Evolutionary conservation across 2,888 invertebrate species (phyloP).

Genomic region (Elmis aenea): DNA sequence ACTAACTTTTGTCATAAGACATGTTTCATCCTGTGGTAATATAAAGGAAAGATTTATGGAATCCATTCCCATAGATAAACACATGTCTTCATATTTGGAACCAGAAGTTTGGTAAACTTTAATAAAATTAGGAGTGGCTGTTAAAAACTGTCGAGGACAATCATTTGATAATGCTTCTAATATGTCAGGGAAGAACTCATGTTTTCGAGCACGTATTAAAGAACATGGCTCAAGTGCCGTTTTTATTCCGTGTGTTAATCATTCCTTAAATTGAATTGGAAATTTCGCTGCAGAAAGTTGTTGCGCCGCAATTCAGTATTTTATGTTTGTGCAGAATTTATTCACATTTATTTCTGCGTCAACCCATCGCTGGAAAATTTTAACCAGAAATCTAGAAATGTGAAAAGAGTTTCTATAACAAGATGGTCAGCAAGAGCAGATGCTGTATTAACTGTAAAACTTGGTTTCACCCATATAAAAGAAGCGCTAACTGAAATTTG

Average conservation of each 20-base stretch:
- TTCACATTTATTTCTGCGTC: slow-evolving; percentile 2
- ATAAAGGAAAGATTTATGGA: too few species aligned
- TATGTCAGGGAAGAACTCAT: slow-evolving; percentile 1
- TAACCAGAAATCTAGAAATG: background rate
- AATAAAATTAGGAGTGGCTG: background rate
- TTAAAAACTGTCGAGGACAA: slow-evolving; percentile 3
- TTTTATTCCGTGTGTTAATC: slow-evolving; percentile 2
- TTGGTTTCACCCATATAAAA: slow-evolving; percentile 2
- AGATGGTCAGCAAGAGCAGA: slow-evolving; percentile 4
- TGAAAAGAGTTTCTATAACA: background rate
- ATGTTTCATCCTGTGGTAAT: too few species aligned
- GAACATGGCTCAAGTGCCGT: slow-evolving; percentile 2
- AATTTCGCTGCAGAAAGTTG: slow-evolving; percentile 2
- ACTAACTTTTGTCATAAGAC: too few species aligned
- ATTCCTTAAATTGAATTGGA: slow-evolving; percentile 1
- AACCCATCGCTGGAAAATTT: slow-evolving; percentile 2
- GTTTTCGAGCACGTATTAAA: slow-evolving; percentile 3
- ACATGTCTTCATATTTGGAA: too few species aligned
- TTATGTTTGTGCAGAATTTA: slow-evolving; percentile 2
- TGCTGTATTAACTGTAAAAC: slow-evolving; percentile 2
- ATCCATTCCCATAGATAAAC: too few species aligned
- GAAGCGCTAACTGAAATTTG: slow-evolving; percentile 1
- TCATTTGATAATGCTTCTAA: slow-evolving; percentile 2
- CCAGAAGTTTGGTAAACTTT: too few species aligned
- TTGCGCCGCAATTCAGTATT: slow-evolving; percentile 1